Percentiles rank a stretch among this genome's conserved stretches.
phyloP scores from a whole-genome alignment of 1,140 invertebrate species.

The Formica exsecta region DNA sequence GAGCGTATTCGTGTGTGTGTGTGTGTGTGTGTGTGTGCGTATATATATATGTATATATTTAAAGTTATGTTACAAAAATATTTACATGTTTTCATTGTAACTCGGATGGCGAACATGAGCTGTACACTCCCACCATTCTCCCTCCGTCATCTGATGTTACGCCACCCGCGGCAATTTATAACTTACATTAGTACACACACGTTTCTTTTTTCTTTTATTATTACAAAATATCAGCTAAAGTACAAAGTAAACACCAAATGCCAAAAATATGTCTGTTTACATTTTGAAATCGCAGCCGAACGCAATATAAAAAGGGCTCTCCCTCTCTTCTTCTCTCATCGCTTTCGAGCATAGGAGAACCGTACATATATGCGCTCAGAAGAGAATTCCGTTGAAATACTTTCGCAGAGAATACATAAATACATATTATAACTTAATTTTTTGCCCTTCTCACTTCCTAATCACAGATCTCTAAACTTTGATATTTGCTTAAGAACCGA shows the following conservation, averaged over 20 bases:
- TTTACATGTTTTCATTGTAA: constrained; percentile 72
- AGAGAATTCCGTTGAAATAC: constrained; percentile 54
- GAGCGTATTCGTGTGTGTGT: neutral
- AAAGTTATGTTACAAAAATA: constrained; percentile 79
- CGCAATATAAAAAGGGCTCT: constrained; percentile 44
- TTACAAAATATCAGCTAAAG: constrained; percentile 77
- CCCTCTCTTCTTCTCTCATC: neutral
- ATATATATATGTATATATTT: constrained; percentile 57
- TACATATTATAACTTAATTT: constrained; percentile 54
- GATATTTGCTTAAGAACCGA: constrained; percentile 59
- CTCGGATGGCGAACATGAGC: constrained; percentile 53
- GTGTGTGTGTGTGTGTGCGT: neutral
- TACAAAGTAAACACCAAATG: constrained; percentile 75
- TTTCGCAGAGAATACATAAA: constrained; percentile 41
- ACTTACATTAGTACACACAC: constrained; percentile 74
- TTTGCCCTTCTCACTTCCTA: constrained; percentile 19
- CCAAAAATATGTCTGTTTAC: constrained; percentile 78
- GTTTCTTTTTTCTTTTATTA: constrained; percentile 48
- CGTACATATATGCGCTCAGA: constrained; percentile 23
- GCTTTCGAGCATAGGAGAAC: constrained; percentile 40
- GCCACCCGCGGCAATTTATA: constrained; percentile 47
- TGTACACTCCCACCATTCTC: constrained; percentile 64
- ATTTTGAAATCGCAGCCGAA: constrained; percentile 66
- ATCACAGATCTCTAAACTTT: constrained; percentile 72
- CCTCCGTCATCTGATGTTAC: constrained; percentile 40